A percentile compares a stretch with the other conserved stretches of the same genome.
Conservation (phyloP, 2,113 vertebrate genomes). For the Psittacus erithacus region DNA sequence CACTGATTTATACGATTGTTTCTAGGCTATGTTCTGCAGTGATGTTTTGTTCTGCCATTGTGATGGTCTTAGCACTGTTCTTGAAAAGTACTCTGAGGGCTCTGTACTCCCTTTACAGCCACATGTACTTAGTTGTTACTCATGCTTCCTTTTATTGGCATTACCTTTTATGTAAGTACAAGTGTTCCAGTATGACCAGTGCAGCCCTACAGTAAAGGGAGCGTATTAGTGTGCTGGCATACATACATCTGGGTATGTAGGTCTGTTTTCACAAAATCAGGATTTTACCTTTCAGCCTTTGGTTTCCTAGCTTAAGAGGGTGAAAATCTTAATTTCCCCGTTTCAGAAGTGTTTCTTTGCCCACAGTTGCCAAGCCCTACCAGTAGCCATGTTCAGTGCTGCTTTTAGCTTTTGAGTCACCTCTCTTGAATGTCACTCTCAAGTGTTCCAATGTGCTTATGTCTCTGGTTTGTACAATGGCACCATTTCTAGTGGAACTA, state of each 20-base stretch:
- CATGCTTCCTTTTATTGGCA: not conserved
- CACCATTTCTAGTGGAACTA: not conserved
- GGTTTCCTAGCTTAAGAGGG: not conserved
- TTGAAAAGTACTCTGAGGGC: not conserved
- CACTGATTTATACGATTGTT: not conserved
- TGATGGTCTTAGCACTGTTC: too few relatives aligned
- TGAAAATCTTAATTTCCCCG: not conserved
- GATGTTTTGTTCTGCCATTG: not conserved
- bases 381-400: not conserved
- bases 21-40: not conserved
- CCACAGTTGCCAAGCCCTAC: not conserved
- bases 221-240: accelerated
- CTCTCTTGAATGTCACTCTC: accelerated
- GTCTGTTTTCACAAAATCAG: not conserved
- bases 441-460: not conserved
- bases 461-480: not conserved
- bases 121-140: not conserved
- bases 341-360: not conserved
- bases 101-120: not conserved
- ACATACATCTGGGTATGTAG: not conserved
- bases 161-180: not conserved
- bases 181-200: not conserved
- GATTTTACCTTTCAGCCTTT: not conserved
- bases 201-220: not conserved
- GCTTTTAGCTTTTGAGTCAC: not conserved